phyloP scores from a whole-genome alignment of 2,113 vertebrate species.

The Sterrhoptilus dennistouni region DNA sequence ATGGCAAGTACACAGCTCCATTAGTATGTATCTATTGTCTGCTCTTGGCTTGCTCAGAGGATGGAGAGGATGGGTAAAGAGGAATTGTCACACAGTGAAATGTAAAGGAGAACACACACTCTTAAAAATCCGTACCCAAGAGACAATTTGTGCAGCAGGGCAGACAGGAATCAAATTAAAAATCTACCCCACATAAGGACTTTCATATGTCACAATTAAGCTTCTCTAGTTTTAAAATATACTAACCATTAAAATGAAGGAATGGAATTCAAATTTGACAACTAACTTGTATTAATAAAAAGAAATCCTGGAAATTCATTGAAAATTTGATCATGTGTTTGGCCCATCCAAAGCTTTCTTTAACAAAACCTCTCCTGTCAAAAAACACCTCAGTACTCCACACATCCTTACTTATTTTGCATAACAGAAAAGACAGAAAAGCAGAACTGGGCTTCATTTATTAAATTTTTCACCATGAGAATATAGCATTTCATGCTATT shows the following conservation, averaged over 20 bases:
- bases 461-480: slow-evolving; percentile 50
- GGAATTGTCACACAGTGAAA: slow-evolving; percentile 88
- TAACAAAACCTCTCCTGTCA: not conserved
- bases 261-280: slow-evolving; percentile 68
- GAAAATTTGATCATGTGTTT: slow-evolving; percentile 39
- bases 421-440: slow-evolving; percentile 48
- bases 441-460: slow-evolving; percentile 20
- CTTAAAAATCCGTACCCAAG: slow-evolving; percentile 74
- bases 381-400: not conserved
- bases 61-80: slow-evolving; percentile 85
- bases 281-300: slow-evolving; percentile 44
- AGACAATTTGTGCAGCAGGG: slow-evolving; percentile 81
- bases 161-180: slow-evolving; percentile 76
- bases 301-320: slow-evolving; percentile 51
- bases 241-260: slow-evolving; percentile 68
- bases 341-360: slow-evolving; percentile 22
- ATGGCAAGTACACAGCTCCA: slow-evolving; percentile 99
- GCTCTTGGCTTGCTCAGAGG: slow-evolving; percentile 88
- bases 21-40: slow-evolving; percentile 99
- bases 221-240: slow-evolving; percentile 68
- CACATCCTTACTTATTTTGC: slow-evolving; percentile 42
- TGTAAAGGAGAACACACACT: slow-evolving; percentile 63
- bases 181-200: slow-evolving; percentile 79
- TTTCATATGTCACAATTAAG: slow-evolving; percentile 78
- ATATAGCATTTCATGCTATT: slow-evolving; percentile 59